Base-by-base conservation (phyloP, 2,113 vertebrate species). In the Vanacampus margaritifer region DNA sequence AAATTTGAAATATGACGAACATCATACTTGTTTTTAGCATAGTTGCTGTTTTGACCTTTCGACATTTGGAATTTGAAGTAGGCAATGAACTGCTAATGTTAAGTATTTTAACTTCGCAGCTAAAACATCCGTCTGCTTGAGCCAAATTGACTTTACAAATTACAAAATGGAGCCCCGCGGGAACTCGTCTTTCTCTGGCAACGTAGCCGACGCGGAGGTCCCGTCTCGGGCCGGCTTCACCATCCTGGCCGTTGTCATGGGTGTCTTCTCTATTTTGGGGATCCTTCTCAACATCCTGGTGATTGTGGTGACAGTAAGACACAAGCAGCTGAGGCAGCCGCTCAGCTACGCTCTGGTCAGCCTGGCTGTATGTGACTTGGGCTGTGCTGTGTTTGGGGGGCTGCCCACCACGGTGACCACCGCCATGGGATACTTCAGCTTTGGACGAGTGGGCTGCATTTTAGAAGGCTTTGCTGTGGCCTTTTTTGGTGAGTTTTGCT, bases 331-430 rank as follows among this genome's bases (percentile, higher is more conserved):
- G 6, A 78, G 82, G 53, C 90, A 92, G 65, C 89, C 91, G 0
- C 84, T 92, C 32, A 93, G 89, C 74, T 92, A 90, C 17, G 90
- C 90, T 9, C 77, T 93, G 73, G 90, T 94, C 1, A 92, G 92
- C 78, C 72, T 92, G 24, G 92, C 90, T 1, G 57, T 92, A 13
- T 89, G 91, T 64, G 90, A 92, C 72, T 85, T 93, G 43, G 91
- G 92, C 41, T 89, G 88, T 41, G 89, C 92, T 8, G 9, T 89
- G 23, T 87, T 89, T 32, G 91, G 90, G 24, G 91, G 90, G 17
- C 36, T 90, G 41, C 78, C 90, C 37, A 91, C 90, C n/a, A 85
- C 82, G 5, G 68, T 92, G 14, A 91, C 84, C 64, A 91, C 80
- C 50, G 89, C 88, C 56, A 85, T 90, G 81, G 89, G 91, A 46